These are phyloP conservation scores for Amphimallon solstitiale DNA, from an alignment of 2,888 invertebrate genomes.

Conservation along the genomic window DNA sequence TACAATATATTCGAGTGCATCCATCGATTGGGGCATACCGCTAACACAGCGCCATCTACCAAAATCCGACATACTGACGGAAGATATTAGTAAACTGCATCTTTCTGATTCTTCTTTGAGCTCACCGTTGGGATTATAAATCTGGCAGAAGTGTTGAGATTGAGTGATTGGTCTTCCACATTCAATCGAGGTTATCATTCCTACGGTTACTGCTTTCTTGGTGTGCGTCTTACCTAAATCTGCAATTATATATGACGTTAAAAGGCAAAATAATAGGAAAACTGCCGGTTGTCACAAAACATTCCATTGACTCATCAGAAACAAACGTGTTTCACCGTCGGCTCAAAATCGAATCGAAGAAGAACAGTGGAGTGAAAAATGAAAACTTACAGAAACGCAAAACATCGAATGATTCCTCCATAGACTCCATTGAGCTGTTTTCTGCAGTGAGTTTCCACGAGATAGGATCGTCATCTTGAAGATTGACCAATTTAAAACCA, in stretches of 20 bases:
- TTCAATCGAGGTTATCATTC: slow-evolving; percentile 18
- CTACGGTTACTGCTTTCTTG: slow-evolving; percentile 3
- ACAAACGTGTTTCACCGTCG: no score
- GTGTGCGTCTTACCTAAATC: slow-evolving; percentile 4
- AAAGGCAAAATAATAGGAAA: no score
- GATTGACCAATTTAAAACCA: slow-evolving; percentile 22
- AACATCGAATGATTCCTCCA: slow-evolving; percentile 1
- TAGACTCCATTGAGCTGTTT: not conserved
- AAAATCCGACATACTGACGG: slow-evolving; percentile 24
- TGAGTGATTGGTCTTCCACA: slow-evolving; percentile 31
- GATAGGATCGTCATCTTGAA: slow-evolving; percentile 12
- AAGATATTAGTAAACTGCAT: slow-evolving; percentile 17
- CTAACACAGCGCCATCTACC: slow-evolving; percentile 43
- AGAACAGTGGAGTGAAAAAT: no score
- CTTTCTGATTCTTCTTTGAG: slow-evolving; percentile 20
- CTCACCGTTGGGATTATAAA: slow-evolving; percentile 41
- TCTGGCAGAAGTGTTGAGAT: slow-evolving; percentile 38
- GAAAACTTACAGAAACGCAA: slow-evolving; percentile 15
- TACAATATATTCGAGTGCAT: slow-evolving; percentile 37
- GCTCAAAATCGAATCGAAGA: no score
- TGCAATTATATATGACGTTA: slow-evolving; percentile 3
- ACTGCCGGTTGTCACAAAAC: no score
- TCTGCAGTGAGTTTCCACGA: slow-evolving; percentile 9
- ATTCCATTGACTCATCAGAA: no score
- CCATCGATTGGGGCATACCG: slow-evolving; percentile 34